phyloP scores from a whole-genome alignment of 1,140 invertebrate species.

The Micrasema minimum region DNA sequence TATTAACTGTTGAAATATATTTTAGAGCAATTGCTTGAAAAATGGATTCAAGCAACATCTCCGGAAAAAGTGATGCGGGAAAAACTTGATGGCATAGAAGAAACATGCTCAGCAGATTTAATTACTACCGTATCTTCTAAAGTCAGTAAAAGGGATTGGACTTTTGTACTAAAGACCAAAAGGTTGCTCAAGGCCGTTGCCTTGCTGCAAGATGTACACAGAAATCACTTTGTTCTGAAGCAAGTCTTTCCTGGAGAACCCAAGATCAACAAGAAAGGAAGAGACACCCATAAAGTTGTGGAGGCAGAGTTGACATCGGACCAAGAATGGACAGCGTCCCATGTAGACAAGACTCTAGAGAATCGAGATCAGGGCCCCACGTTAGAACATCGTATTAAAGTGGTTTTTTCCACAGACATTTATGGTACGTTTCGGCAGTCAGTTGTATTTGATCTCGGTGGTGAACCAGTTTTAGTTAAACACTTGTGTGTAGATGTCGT shows the following conservation, averaged over 20 bases:
- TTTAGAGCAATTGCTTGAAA: constrained; percentile 74
- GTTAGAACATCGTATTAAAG: constrained; percentile 71
- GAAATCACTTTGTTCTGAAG: constrained; percentile 77
- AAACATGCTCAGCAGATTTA: constrained; percentile 71
- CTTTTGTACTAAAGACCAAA: constrained; percentile 70
- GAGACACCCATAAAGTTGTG: constrained; percentile 51
- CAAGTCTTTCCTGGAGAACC: constrained; percentile 60
- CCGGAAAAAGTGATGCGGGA: constrained; percentile 71
- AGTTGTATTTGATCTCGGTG: constrained; percentile 82
- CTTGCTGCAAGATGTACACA: constrained; percentile 77
- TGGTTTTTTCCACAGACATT: constrained; percentile 78
- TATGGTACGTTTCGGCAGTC: constrained; percentile 86
- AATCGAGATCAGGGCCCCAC: constrained; percentile 58
- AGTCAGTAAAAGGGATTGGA: constrained; percentile 74
- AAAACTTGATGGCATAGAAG: constrained; percentile 70
- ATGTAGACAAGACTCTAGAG: constrained; percentile 49
- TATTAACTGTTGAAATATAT: constrained; percentile 21
- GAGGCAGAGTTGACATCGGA: constrained; percentile 63
- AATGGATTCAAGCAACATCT: constrained; percentile 69
- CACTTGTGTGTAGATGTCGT: constrained; percentile 83
- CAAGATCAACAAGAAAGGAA: constrained; percentile 52
- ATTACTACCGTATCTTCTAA: constrained; percentile 75
- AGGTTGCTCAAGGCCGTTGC: constrained; percentile 71
- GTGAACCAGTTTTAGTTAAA: constrained; percentile 75
- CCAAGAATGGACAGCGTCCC: constrained; percentile 69